Conservation (phyloP, 2,888 invertebrate genomes). For the Andrena haemorrhoa region DNA sequence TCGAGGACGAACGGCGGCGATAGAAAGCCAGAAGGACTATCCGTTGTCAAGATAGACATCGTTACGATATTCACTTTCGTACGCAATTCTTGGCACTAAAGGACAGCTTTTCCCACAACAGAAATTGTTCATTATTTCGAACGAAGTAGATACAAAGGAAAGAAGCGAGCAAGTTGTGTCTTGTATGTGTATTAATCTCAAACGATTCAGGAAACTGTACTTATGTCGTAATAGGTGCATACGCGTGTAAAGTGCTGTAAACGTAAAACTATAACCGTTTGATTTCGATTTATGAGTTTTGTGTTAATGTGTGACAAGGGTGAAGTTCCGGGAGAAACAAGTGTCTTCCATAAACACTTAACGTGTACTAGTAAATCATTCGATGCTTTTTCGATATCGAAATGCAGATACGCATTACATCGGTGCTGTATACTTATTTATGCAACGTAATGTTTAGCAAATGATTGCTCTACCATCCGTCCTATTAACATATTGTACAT, state of each 20-base stretch:
- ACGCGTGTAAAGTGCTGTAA: constrained; percentile 32
- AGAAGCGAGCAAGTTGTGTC: constrained; percentile 15
- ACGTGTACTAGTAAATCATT: constrained; percentile 44
- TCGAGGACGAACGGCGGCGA: constrained; percentile 22
- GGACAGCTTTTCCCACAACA: constrained; percentile 1
- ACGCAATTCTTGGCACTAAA: constrained; percentile 9
- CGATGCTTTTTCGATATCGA: constrained; percentile 34
- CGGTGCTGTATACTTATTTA: constrained; percentile 60
- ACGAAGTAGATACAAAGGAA: not conserved
- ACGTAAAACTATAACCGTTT: not conserved
- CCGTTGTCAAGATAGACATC: constrained; percentile 26
- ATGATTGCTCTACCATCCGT: constrained; percentile 67
- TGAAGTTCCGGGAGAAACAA: constrained; percentile 48
- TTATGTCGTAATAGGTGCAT: constrained; percentile 39
- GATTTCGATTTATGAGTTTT: constrained; percentile 30
- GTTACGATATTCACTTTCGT: constrained; percentile 34
- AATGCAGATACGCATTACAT: constrained; percentile 42
- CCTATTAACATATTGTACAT: constrained; percentile 59
- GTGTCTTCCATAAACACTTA: constrained; percentile 57
- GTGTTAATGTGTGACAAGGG: constrained; percentile 48
- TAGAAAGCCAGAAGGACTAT: constrained; percentile 39
- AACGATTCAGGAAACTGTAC: constrained; percentile 28
- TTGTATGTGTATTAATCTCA: constrained; percentile 20
- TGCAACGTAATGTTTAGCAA: constrained; percentile 49
- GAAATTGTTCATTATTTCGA: constrained; percentile 11